Conservation (phyloP, 2,113 vertebrate species). For the Arizona elegans region DNA sequence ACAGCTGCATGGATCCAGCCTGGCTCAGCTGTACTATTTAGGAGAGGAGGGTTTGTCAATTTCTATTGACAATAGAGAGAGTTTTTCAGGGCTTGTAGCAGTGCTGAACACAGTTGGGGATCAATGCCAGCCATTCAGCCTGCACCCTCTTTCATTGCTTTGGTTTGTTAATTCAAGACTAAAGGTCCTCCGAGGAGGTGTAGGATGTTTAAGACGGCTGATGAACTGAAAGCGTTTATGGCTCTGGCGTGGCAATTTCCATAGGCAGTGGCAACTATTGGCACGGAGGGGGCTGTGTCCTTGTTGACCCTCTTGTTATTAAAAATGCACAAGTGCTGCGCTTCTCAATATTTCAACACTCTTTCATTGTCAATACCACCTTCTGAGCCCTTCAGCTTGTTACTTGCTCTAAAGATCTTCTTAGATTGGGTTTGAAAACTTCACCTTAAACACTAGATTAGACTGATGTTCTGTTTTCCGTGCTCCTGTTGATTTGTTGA, state of each 20-base stretch:
- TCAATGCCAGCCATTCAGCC: slow-evolving; percentile 83
- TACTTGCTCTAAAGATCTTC: slow-evolving; percentile 84
- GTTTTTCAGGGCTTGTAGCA: slow-evolving; percentile 80
- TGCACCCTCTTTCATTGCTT: slow-evolving; percentile 83
- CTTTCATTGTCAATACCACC: slow-evolving; percentile 82
- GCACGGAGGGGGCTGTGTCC: slow-evolving; percentile 79
- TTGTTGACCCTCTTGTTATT: slow-evolving; percentile 87
- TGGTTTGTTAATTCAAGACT: slow-evolving; percentile 87
- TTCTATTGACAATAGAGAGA: slow-evolving; percentile 79
- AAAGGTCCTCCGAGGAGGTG: slow-evolving; percentile 80
- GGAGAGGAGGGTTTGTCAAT: slow-evolving; percentile 80
- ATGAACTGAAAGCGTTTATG: slow-evolving; percentile 82
- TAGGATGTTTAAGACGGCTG: slow-evolving; percentile 81
- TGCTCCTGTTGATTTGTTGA: slow-evolving; percentile 91
- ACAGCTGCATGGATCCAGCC: slow-evolving; percentile 79
- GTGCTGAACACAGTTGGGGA: slow-evolving; percentile 76
- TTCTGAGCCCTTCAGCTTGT: slow-evolving; percentile 84
- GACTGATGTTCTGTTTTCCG: slow-evolving; percentile 89
- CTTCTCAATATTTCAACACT: slow-evolving; percentile 83
- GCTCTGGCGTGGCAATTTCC: slow-evolving; percentile 81
- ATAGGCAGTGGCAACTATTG: slow-evolving; percentile 76
- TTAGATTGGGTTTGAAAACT: slow-evolving; percentile 88
- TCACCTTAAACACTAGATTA: slow-evolving; percentile 88
- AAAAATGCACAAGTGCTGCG: slow-evolving; percentile 81
- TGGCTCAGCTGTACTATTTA: slow-evolving; percentile 83